Base-by-base conservation (phyloP, 2,113 vertebrate species). In the Barbus barbus region DNA sequence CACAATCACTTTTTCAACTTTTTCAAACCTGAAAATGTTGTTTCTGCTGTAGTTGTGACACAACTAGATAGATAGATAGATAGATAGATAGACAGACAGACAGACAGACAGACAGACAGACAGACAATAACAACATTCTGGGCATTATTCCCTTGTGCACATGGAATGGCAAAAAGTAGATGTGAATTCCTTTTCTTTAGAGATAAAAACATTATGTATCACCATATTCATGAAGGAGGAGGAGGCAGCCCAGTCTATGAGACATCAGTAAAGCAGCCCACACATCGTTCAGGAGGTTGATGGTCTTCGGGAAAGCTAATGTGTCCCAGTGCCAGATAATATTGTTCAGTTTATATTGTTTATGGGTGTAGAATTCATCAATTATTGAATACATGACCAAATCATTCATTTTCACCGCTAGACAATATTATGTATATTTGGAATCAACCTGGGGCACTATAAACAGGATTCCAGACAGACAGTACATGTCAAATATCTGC, bases 301-400 rank as follows among this genome's bases (percentile, higher is more conserved):
- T 22, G 31, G 31, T 71, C 31, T 69, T 11, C n/a, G 26, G 60
- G 9, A 38, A 13, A 48, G 24, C 41, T 44, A 74, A 44, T 74
- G n/a, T 44, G 38, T 48, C 13, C 41, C 72, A 74, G 6, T 44
- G 72, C n/a, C 38, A 51, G 13, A 51, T 46, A 46, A 73, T 48
- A 75, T 48, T 75, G 44, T 51, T 75, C 24, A 75, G 24, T 20
- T 75, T 46, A 75, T 20, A 75, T 51, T 16, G 24, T 51, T 75
- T 26, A 51, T 44, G 41, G 22, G 36, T 51, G 1, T 75, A 46
- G 24, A 75, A 51, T 20, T 51, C 44, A 75, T 51, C 20, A 31
- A 75, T 51, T 18, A 51, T 75, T 20, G 4, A 75, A 75, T 44
- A 26, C 38, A 72, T 72, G 22, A 24, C 69, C 69, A 44, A 7